Percentiles rank a stretch among this genome's conserved stretches.
These are phyloP conservation scores for Euproctis similis DNA, from an alignment of 2,888 invertebrate species.

Conservation along the genomic window DNA sequence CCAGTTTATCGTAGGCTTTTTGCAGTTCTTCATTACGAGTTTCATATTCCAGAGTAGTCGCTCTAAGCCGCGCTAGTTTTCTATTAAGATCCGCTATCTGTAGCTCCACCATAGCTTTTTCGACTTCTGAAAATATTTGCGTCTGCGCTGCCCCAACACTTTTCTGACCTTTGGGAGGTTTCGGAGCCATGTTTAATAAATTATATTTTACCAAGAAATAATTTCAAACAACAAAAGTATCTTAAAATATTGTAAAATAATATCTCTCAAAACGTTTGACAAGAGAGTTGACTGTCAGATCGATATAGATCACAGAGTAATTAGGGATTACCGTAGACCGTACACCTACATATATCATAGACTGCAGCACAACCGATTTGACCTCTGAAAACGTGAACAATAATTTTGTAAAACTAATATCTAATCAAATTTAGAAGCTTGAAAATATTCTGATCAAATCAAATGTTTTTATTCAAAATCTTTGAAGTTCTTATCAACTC, in stretches of 20 bases:
- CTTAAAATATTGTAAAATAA: not conserved
- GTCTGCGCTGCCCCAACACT: not conserved
- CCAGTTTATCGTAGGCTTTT: conserved; percentile 78
- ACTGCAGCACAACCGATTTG: too few species aligned
- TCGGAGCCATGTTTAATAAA: conserved; percentile 3
- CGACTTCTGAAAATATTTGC: conserved; percentile 78
- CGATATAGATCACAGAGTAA: too few species aligned
- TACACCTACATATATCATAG: too few species aligned
- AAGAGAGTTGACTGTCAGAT: too few species aligned
- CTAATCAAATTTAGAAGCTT: too few species aligned
- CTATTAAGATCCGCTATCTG: conserved; percentile 88
- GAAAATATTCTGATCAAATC: too few species aligned
- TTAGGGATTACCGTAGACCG: too few species aligned
- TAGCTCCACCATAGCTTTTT: conserved; percentile 86
- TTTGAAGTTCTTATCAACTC: too few species aligned
- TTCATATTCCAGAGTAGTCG: conserved; percentile 81
- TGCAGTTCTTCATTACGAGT: conserved; percentile 79
- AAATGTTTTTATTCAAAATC: too few species aligned
- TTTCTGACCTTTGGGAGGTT: not conserved
- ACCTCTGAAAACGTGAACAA: too few species aligned
- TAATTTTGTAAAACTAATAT: too few species aligned
- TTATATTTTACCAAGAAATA: not conserved
- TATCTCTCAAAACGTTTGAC: too few species aligned
- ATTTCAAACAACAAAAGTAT: not conserved
- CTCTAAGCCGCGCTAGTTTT: conserved; percentile 82